Evolutionary conservation across 2,888 invertebrate genomes (phyloP).

Genomic region (Mallateleia sp.): DNA sequence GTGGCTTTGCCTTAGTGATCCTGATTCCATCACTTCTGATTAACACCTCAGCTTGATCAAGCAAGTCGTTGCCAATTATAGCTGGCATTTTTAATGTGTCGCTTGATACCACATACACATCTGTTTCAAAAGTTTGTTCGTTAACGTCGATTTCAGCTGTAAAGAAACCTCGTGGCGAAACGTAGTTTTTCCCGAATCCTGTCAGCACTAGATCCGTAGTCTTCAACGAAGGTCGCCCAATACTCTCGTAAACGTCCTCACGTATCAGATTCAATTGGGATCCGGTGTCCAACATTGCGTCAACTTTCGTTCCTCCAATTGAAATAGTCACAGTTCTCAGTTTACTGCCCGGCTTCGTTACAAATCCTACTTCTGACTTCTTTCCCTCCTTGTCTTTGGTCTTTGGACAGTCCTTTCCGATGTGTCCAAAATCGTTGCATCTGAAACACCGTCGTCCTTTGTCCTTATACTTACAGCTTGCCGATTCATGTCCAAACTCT

Average conservation of each 20-base stretch:
- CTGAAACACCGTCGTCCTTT: slow-evolving; percentile 57
- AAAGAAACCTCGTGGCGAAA: slow-evolving; percentile 42
- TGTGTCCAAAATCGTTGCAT: slow-evolving; percentile 72
- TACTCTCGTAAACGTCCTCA: slow-evolving; percentile 33
- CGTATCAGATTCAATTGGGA: slow-evolving; percentile 51
- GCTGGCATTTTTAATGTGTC: slow-evolving; percentile 50
- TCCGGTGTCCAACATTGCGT: slow-evolving; percentile 61
- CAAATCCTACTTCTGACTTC: background rate
- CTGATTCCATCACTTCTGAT: slow-evolving; percentile 9
- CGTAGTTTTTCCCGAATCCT: slow-evolving; percentile 54
- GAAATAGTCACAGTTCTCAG: slow-evolving; percentile 11
- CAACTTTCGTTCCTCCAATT: slow-evolving; percentile 1
- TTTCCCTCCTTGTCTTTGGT: too few relatives aligned
- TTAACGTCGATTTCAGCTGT: slow-evolving; percentile 10
- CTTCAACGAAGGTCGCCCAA: slow-evolving; percentile 41
- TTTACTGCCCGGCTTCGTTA: background rate
- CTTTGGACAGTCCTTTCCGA: background rate
- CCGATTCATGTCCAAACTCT: slow-evolving; percentile 43
- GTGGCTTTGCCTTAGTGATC: slow-evolving; percentile 17
- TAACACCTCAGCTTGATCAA: slow-evolving; percentile 50
- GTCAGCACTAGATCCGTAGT: slow-evolving; percentile 37
- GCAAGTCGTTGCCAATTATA: slow-evolving; percentile 62
- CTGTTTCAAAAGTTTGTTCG: slow-evolving; percentile 8
- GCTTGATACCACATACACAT: slow-evolving; percentile 52
- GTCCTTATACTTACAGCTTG: slow-evolving; percentile 40